Conservation (phyloP, 2,888 invertebrate species). For the Zygothrica quintamaculata region DNA sequence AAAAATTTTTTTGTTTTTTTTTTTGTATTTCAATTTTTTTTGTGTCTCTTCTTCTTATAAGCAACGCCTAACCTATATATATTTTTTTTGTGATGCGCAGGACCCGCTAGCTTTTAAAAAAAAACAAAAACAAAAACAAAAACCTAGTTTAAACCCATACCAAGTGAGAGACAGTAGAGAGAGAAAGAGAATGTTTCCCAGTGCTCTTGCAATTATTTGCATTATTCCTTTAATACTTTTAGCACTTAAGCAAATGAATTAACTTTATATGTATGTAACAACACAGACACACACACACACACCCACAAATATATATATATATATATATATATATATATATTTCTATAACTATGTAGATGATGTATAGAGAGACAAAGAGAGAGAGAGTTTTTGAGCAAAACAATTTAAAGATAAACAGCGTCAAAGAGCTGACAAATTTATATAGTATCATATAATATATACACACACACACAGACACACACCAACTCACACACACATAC, state of each 20-base stretch:
- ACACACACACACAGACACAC: conserved; percentile 3
- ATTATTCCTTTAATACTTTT: conserved; percentile 34
- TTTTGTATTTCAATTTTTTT: conserved; percentile 30
- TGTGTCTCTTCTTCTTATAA: conserved; percentile 33
- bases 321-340: conserved; percentile 27
- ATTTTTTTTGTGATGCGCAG: conserved; percentile 60
- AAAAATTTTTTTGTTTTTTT: conserved; percentile 26
- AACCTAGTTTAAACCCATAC: conserved; percentile 5
- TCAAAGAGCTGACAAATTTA: conserved; percentile 52
- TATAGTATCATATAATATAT: conserved; percentile 20
- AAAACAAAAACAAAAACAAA: conserved; percentile 14
- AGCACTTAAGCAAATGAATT: conserved; percentile 51
- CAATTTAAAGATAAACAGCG: conserved; percentile 18
- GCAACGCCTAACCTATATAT: conserved; percentile 49
- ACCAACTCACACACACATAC: background rate
- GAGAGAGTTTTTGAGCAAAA: too few species aligned
- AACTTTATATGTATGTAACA: conserved; percentile 49
- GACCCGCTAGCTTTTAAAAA: conserved; percentile 64
- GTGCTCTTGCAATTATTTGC: conserved; percentile 59
- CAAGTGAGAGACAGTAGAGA: conserved; percentile 7
- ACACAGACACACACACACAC: conserved; percentile 23
- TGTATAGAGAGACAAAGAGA: conserved; percentile 25
- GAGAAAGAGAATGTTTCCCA: conserved; percentile 39
- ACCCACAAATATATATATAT: conserved; percentile 5
- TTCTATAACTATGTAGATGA: conserved; percentile 34